phyloP scores from a whole-genome alignment of 2,113 vertebrate genomes.

The Indicator maculatus region DNA sequence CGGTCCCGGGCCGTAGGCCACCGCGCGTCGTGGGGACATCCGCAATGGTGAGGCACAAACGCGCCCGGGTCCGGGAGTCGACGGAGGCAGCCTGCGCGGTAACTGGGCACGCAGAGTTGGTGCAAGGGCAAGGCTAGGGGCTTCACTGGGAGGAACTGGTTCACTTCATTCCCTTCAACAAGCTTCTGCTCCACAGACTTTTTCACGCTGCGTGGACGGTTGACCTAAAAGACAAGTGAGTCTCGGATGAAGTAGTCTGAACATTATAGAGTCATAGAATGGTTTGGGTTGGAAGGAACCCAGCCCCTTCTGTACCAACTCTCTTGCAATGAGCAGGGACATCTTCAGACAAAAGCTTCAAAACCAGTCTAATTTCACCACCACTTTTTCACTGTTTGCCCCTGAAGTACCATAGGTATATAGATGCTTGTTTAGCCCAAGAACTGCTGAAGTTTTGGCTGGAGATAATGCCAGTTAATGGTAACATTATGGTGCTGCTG shows the following conservation, averaged over 20 bases:
- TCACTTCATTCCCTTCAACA: rapidly evolving
- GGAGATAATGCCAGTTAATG: too few relatives aligned
- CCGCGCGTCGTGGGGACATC: rapidly evolving
- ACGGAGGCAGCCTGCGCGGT: rapidly evolving
- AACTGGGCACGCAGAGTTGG: too few relatives aligned
- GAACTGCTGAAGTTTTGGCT: rapidly evolving
- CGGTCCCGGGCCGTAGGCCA: not conserved
- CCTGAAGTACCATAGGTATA: rapidly evolving
- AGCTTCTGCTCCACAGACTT: rapidly evolving
- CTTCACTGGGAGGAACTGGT: rapidly evolving
- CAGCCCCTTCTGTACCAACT: too few relatives aligned
- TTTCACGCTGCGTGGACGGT: not conserved
- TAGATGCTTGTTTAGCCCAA: not conserved
- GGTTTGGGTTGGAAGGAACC: too few relatives aligned
- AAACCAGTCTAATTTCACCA: rapidly evolving
- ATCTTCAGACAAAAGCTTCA: rapidly evolving
- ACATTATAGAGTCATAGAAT: too few relatives aligned
- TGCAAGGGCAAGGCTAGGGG: rapidly evolving
- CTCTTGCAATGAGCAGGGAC: too few relatives aligned
- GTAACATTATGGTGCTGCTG: rapidly evolving
- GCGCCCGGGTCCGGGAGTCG: not conserved
- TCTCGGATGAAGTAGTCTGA: too few relatives aligned
- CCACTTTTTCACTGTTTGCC: not conserved
- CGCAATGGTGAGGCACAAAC: rapidly evolving
- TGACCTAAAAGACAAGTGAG: too few relatives aligned